phyloP scores from a whole-genome alignment of 2,113 vertebrate genomes.

The Cynocephalus volans region DNA sequence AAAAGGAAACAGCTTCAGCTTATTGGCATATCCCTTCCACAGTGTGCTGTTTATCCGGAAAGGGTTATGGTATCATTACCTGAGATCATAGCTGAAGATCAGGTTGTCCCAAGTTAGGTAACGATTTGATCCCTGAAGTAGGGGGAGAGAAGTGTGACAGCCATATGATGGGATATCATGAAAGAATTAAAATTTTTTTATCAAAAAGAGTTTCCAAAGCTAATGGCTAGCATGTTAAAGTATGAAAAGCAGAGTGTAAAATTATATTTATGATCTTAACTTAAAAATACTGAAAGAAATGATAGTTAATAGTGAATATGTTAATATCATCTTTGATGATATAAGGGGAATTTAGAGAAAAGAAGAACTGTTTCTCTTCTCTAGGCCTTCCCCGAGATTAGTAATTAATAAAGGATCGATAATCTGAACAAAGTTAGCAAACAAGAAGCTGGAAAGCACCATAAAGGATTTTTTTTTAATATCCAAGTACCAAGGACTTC shows the following conservation, averaged over 20 bases:
- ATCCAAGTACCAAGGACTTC: neutral
- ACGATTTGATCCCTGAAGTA: slow-evolving; percentile 32
- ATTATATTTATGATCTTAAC: slow-evolving; percentile 19
- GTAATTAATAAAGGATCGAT: neutral
- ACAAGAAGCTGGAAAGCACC: slow-evolving; percentile 60
- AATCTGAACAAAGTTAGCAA: slow-evolving; percentile 48
- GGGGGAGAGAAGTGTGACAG: neutral
- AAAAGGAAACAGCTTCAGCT: slow-evolving; percentile 45
- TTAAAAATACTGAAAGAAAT: slow-evolving; percentile 54
- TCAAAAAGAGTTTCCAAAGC: slow-evolving; percentile 37
- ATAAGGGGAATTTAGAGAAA: neutral
- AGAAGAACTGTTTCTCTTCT: neutral
- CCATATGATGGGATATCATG: neutral
- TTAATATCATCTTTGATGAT: neutral
- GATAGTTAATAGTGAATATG: neutral
- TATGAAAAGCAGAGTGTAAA: slow-evolving; percentile 64
- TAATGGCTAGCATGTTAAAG: neutral
- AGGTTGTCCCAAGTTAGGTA: slow-evolving; percentile 52
- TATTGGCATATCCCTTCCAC: neutral
- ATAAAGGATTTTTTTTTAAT: slow-evolving; percentile 56
- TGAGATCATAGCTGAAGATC: slow-evolving; percentile 38
- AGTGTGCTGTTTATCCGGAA: neutral
- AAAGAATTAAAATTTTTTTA: slow-evolving; percentile 45
- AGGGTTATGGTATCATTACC: slow-evolving; percentile 14
- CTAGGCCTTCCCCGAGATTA: slow-evolving; percentile 10